These are phyloP conservation scores for Oceanodroma leucorhoa DNA, from an alignment of 2,797 vertebrate genomes.

Conservation along the genomic window DNA sequence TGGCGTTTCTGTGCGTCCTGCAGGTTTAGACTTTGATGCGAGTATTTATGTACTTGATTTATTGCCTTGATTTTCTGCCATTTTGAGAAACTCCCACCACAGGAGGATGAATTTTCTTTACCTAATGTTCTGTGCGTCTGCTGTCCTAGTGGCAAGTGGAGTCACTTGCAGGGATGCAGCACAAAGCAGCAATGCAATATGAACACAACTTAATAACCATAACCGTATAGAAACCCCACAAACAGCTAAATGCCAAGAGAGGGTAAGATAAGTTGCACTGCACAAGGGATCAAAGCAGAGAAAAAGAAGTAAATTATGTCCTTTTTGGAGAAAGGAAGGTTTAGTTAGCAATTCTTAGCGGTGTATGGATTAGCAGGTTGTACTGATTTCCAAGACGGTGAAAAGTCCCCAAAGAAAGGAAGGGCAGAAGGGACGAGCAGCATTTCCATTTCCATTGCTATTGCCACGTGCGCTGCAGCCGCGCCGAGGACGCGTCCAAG, in stretches of 20 bases:
- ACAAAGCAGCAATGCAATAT: not conserved
- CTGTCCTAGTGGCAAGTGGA: not conserved
- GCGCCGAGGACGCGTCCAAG: not conserved
- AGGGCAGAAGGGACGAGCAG: not conserved
- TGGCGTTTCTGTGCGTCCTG: not conserved
- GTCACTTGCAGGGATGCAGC: not conserved
- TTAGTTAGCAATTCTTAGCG: not conserved
- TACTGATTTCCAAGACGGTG: not conserved
- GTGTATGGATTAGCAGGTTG: not conserved
- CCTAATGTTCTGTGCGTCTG: not conserved
- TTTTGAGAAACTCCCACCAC: not conserved
- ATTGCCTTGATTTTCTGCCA: not conserved
- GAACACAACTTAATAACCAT: not conserved
- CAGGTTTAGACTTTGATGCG: not conserved
- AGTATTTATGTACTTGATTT: not conserved
- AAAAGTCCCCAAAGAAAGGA: not conserved
- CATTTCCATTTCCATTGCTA: not conserved
- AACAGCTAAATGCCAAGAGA: not conserved
- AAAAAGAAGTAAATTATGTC: not conserved
- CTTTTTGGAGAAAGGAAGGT: not conserved
- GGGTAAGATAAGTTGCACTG: not conserved
- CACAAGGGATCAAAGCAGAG: not conserved
- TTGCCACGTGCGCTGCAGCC: fast-evolving
- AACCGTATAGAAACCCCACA: fast-evolving
- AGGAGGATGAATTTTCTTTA: not conserved